A percentile compares a stretch with the other conserved stretches of the same genome.
phyloP scores from a whole-genome alignment of 2,888 invertebrate genomes.

The Lordiphosa fenestrarum region DNA sequence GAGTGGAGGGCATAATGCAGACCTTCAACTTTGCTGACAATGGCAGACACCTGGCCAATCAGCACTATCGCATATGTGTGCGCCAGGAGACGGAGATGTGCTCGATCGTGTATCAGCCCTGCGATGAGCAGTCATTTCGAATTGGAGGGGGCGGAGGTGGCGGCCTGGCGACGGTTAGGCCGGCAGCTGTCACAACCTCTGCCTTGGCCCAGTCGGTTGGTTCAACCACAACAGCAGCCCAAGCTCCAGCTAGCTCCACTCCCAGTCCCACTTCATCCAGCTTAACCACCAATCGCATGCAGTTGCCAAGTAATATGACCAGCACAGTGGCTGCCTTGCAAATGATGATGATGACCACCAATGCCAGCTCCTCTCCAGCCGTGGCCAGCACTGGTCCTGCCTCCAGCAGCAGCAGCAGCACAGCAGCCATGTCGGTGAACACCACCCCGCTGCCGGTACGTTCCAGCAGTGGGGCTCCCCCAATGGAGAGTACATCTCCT shows the following conservation, averaged over 20 bases:
- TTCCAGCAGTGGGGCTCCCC: conserved; percentile 34
- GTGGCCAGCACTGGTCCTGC: conserved; percentile 7
- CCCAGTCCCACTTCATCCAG: conserved; percentile 14
- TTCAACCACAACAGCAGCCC: conserved; percentile 3
- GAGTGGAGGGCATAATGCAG: conserved; percentile 83
- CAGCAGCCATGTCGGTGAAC: conserved; percentile 28
- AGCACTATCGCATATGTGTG: conserved; percentile 89
- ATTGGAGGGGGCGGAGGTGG: conserved; percentile 82
- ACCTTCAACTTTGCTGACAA: conserved; percentile 92
- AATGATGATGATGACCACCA: conserved; percentile 17
- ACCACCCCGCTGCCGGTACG: conserved; percentile 43
- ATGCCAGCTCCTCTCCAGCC: conserved; percentile 11
- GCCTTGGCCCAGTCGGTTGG: neutral
- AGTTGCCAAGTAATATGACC: conserved; percentile 27
- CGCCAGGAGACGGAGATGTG: conserved; percentile 87
- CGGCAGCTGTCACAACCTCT: neutral
- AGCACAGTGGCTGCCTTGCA: conserved; percentile 16
- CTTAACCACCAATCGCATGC: conserved; percentile 17
- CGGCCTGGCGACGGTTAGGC: neutral
- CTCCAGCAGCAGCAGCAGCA: conserved; percentile 22
- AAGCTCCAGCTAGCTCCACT: conserved; percentile 6
- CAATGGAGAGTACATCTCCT: conserved; percentile 18
- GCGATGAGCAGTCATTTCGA: conserved; percentile 88
- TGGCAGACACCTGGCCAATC: conserved; percentile 89
- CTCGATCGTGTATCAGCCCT: conserved; percentile 88